Evolutionary conservation across 1,140 invertebrate genomes (phyloP), one percentile per base, ranked within the genome.

Genomic region (Scaptodrosophila lebanonensis): DNA sequence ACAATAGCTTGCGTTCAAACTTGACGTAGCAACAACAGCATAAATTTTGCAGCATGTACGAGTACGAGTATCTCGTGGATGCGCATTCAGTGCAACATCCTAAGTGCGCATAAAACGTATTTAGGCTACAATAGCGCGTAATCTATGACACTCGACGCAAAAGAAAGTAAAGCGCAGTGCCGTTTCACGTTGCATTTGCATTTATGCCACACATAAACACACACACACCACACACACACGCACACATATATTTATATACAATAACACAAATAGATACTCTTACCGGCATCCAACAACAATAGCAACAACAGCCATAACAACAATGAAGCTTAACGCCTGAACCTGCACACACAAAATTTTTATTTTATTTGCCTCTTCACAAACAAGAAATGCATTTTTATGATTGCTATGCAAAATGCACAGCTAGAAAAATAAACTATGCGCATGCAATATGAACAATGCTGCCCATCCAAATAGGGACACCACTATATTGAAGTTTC

Each of bases 311-410:
- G n/a, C n/a, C n/a, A n/a, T n/a, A n/a, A n/a, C n/a, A n/a, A n/a
- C n/a, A 45, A 17, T 13, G 33, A 40, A 48, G 57, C 56, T 52
- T 42, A 61, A 45, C 25, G 39, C 44, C 39, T 43, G 43, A 53
- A 62, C 48, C 33, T 59, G 54, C 47, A 51, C 59, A 58, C 56
- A 52, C 53, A 56, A 47, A 66, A 63, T 58, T 63, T 44, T 17
- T 36, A 63, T 57, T 65, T 65, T 52, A 60, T 58, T 44, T 49
- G 39, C 38, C 22, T 51, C n/a, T n/a, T n/a, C n/a, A n/a, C n/a
- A n/a, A n/a, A n/a, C n/a, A n/a, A n/a, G n/a, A n/a, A n/a, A n/a
- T 62, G 58, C 58, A 62, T 63, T 66, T 66, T 66, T 66, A 66
- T 63, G 59, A 66, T 66, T 66, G 59, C 52, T 66, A 66, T 66